Evolutionary conservation across 2,888 invertebrate species (phyloP).

Genomic region (Exephanes ischioxanthus): DNA sequence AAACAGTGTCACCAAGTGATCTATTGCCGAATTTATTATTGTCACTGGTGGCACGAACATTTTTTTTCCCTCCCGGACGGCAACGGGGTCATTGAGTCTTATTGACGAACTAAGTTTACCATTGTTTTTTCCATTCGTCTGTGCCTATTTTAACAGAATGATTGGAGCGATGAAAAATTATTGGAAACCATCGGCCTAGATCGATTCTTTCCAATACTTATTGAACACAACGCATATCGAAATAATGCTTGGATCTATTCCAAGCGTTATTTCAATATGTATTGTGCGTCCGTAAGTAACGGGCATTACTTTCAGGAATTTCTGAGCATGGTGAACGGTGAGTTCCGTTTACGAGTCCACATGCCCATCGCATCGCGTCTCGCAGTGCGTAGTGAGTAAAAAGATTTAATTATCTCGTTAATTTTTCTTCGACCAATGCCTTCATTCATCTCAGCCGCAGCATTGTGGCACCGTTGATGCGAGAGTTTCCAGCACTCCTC

Average conservation of each 20-base stretch:
- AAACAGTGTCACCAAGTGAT: slow-evolving; percentile 68
- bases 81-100: slow-evolving; percentile 5
- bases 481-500: slow-evolving; percentile 61
- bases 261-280: not conserved
- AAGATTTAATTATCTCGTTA: slow-evolving; percentile 68
- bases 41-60: slow-evolving; percentile 46
- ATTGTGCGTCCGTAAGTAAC: not conserved
- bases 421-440: slow-evolving; percentile 67
- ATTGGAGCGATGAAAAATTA: slow-evolving; percentile 61
- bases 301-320: slow-evolving; percentile 49
- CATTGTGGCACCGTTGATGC: slow-evolving; percentile 49
- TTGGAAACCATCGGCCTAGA: not conserved
- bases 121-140: slow-evolving; percentile 40
- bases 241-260: no score
- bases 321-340: slow-evolving; percentile 54
- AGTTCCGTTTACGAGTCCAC: slow-evolving; percentile 52
- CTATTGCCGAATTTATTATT: slow-evolving; percentile 80
- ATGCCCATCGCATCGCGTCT: slow-evolving; percentile 18
- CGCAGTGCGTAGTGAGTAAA: slow-evolving; percentile 47
- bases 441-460: slow-evolving; percentile 55
- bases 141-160: slow-evolving; percentile 49
- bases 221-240: no score
- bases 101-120: slow-evolving; percentile 25
- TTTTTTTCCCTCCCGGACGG: slow-evolving; percentile 24
- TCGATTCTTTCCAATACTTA: no score